These are phyloP conservation scores for Mustela nigripes DNA, from an alignment of 2,113 vertebrate genomes.

Conservation along the genomic window DNA sequence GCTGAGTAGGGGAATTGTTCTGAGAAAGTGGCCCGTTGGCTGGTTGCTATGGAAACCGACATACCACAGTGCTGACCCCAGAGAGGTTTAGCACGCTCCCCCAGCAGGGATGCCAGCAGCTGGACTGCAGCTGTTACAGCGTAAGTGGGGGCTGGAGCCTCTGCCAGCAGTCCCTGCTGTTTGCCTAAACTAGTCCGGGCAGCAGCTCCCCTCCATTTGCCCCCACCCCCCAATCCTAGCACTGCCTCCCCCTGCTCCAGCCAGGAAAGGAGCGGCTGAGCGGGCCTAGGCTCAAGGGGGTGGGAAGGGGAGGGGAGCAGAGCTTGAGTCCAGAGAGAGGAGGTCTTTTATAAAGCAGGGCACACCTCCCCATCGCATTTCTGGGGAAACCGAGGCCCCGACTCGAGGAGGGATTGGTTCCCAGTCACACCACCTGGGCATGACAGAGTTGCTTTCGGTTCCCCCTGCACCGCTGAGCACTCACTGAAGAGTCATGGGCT, in stretches of 20 bases:
- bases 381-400: conserved; percentile 50
- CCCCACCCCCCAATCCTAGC: background rate
- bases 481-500: background rate
- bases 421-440: background rate
- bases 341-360: background rate
- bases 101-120: conserved; percentile 94
- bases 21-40: conserved; percentile 89
- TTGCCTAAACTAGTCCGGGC: conserved; percentile 68
- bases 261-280: background rate
- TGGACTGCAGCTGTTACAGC: conserved; percentile 95
- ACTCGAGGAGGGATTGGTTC: background rate
- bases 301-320: background rate
- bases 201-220: conserved; percentile 44
- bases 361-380: background rate
- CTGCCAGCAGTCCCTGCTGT: conserved; percentile 77
- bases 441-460: background rate
- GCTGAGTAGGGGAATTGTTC: conserved; percentile 91
- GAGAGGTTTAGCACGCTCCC: conserved; percentile 92
- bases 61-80: conserved; percentile 96
- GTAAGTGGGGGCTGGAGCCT: conserved; percentile 81
- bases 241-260: background rate
- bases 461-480: background rate
- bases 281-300: background rate
- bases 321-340: background rate
- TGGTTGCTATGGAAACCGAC: conserved; percentile 96